Conservation (phyloP, 2,888 invertebrate genomes). For the Hoplodrina blanda region DNA sequence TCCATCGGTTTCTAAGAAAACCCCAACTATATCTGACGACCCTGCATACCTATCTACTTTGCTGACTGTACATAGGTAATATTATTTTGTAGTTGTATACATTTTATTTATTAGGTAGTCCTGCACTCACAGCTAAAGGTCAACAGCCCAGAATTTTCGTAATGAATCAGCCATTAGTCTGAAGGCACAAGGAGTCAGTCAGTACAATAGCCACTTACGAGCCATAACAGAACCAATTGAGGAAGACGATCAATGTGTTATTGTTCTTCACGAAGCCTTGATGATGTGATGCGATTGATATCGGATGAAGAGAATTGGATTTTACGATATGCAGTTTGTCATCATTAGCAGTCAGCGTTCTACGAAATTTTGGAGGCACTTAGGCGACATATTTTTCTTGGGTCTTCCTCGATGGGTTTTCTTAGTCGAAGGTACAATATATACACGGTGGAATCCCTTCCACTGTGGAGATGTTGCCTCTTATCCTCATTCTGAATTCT, state of each 20-base stretch:
- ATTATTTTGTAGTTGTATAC: too few relatives aligned
- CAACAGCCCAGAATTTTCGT: constrained; percentile 14
- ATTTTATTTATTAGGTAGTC: not conserved
- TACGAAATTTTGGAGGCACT: not conserved
- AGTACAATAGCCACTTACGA: constrained; percentile 48
- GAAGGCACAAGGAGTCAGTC: constrained; percentile 3
- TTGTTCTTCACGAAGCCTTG: constrained; percentile 48
- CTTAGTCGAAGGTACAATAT: not conserved
- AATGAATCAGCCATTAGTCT: constrained; percentile 31
- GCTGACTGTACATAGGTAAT: too few relatives aligned
- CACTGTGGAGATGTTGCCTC: too few relatives aligned
- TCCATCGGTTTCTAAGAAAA: too few relatives aligned
- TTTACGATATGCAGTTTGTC: constrained; percentile 7
- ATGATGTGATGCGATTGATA: not conserved
- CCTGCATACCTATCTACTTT: too few relatives aligned
- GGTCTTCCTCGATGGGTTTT: not conserved
- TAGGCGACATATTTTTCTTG: not conserved
- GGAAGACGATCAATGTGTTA: constrained; percentile 45
- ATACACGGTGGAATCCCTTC: too few relatives aligned
- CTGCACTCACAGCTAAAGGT: constrained; percentile 11
- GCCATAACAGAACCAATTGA: constrained; percentile 19
- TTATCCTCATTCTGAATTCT: too few relatives aligned
- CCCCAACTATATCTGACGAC: too few relatives aligned
- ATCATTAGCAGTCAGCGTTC: not conserved
- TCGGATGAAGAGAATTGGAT: not conserved